phyloP scores from a whole-genome alignment of 64 coral and sea anemone genomes.

The Montipora capricornis region DNA sequence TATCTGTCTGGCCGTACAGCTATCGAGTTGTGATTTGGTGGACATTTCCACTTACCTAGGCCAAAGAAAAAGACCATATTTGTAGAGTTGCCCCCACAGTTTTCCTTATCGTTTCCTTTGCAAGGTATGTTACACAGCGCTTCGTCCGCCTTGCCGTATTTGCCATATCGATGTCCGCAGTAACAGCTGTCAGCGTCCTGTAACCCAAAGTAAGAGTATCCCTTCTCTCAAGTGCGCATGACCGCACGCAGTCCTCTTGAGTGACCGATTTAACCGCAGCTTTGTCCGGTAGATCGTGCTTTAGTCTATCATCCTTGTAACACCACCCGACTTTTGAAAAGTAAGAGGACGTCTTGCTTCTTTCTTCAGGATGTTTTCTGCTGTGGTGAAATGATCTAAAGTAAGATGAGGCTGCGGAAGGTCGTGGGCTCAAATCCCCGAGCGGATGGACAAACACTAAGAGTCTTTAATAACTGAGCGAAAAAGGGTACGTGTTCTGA shows the following conservation, averaged over 20 bases:
- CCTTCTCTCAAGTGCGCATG: constrained; percentile 94
- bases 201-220: constrained; percentile 94
- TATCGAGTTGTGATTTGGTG: too few species aligned
- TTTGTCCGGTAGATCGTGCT: constrained; percentile 75
- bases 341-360: constrained; percentile 91
- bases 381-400: background rate
- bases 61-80: constrained; percentile 99
- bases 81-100: constrained; percentile 89
- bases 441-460: too few species aligned
- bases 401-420: background rate
- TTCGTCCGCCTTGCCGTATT: constrained; percentile 92
- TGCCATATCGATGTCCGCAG: constrained; percentile 91
- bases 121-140: constrained; percentile 83
- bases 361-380: constrained; percentile 86
- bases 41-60: constrained; percentile 57
- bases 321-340: constrained; percentile 98
- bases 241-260: constrained; percentile 91
- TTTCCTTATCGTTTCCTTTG: constrained; percentile 91
- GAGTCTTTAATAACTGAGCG: too few species aligned
- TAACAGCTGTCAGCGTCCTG: constrained; percentile 91
- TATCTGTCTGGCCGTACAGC: too few species aligned
- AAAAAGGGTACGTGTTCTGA: too few species aligned
- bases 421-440: too few species aligned
- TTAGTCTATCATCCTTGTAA: constrained; percentile 69
- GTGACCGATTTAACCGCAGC: constrained; percentile 85